Percentiles rank a stretch among this genome's conserved stretches.
These are phyloP conservation scores for Abrostola tripartita DNA, from an alignment of 2,888 invertebrate genomes.

Conservation along the genomic window DNA sequence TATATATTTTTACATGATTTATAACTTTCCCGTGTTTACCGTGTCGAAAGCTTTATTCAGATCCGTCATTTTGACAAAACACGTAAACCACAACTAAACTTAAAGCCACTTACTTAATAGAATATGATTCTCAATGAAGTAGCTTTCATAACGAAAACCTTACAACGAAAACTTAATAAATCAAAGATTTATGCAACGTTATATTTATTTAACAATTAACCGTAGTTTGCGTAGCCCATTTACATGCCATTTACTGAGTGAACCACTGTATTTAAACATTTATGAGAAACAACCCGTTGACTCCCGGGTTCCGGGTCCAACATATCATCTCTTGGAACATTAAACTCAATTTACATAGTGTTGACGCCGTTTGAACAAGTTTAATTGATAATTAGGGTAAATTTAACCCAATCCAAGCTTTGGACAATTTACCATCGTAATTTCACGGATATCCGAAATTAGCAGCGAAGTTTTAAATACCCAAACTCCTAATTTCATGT, in stretches of 20 bases:
- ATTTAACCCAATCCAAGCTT: slow-evolving; percentile 13
- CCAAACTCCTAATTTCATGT: too few relatives aligned
- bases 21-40: neutral
- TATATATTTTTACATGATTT: too few relatives aligned
- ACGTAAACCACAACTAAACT: too few relatives aligned
- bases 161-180: slow-evolving; percentile 16
- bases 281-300: slow-evolving; percentile 49
- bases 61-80: neutral
- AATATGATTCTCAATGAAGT: too few relatives aligned
- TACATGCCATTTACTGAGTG: slow-evolving; percentile 49
- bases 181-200: slow-evolving; percentile 33
- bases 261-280: slow-evolving; percentile 48
- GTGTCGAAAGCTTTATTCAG: neutral
- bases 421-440: slow-evolving; percentile 1
- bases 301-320: slow-evolving; percentile 46
- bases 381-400: slow-evolving; percentile 25
- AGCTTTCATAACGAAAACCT: neutral
- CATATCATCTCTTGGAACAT: slow-evolving; percentile 56
- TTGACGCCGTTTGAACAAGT: slow-evolving; percentile 31
- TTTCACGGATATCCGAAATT: neutral
- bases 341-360: slow-evolving; percentile 61
- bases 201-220: slow-evolving; percentile 49
- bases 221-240: slow-evolving; percentile 44
- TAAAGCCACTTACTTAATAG: too few relatives aligned
- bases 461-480: too few relatives aligned